Evolutionary conservation across 1,140 invertebrate species (phyloP).

Genomic region (Liolophura sinensis): DNA sequence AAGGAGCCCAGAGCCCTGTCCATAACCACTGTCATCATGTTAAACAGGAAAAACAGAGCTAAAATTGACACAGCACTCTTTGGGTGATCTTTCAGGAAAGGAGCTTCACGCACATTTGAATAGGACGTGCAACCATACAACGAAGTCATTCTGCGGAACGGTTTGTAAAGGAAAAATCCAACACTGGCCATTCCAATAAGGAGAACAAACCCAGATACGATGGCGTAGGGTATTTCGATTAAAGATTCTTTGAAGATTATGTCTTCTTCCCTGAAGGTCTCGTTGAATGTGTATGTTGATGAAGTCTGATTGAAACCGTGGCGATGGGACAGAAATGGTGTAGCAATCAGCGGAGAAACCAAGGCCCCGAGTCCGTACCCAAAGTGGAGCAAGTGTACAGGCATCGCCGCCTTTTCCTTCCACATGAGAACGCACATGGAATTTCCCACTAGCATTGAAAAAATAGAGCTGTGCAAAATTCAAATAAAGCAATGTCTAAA

Average conservation of each 20-base stretch:
- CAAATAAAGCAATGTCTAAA: no score
- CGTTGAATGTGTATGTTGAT: neutral
- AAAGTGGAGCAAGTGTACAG: constrained; percentile 28
- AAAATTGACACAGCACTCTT: constrained; percentile 18
- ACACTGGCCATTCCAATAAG: constrained; percentile 14
- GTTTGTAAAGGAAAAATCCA: constrained; percentile 1
- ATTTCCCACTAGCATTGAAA: constrained; percentile 17
- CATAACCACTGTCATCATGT: constrained; percentile 17
- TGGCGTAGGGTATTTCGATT: constrained; percentile 21
- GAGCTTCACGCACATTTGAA: constrained; percentile 1
- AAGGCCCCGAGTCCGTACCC: constrained; percentile 30
- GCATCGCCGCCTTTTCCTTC: constrained; percentile 16
- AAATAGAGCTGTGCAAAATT: no score
- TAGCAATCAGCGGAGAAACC: constrained; percentile 22
- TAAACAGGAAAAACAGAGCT: constrained; percentile 17
- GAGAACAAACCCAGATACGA: constrained; percentile 8
- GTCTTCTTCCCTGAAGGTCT: neutral
- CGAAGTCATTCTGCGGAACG: neutral
- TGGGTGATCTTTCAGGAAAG: constrained; percentile 12
- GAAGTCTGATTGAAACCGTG: neutral
- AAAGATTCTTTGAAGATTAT: constrained; percentile 14
- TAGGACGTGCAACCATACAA: constrained; percentile 3
- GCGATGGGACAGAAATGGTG: constrained; percentile 19
- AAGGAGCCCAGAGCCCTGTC: constrained; percentile 30
- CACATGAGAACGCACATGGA: constrained; percentile 25